Base-by-base conservation (phyloP, 2,888 invertebrate species). In the Allygus modestus region DNA sequence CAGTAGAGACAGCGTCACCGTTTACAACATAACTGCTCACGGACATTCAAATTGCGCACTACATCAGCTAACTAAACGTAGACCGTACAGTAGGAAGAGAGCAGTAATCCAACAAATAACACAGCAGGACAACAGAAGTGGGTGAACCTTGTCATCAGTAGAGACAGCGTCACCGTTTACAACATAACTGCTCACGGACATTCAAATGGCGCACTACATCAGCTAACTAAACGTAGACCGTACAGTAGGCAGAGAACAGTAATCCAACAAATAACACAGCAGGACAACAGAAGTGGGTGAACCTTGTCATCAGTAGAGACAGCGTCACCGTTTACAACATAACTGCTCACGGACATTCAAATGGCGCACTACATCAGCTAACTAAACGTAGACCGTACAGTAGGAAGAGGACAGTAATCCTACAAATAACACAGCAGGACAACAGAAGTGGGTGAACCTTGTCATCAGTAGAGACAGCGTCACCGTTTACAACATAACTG, bases 321-420 rank as follows among this genome's bases (percentile, higher is more conserved):
- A 65, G 9, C 65, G 65, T 65, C 31, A 65, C 65, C 65, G 65
- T 65, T 65, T 65, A 65, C 65, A 31, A 65, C 5, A 65, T 65
- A 28, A 31, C 31, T 65, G 65, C 31, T 26, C 31, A 65, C 65
- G 31, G 23, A 28, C 65, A 31, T 65, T 65, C 31, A 65, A 28
- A 28, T 65, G 28, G 65, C 5, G 20, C 58, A 20, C 31, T 9
- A 37, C 37, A 9, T 37, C 12, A n/a, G 51, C 54, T 15, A 54
- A 20, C 54, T 23, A 54, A 54, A 54, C 4, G 20, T 54, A 20
- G 7, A 20, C 23, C 54, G 20, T 23, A 54, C 54, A 54, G 54
- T 54, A 54, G 54, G 54, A 54, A 23, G 23, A 23, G 4, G 54
- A 15, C 15, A 54, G 54, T 23, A 20, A 23, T 54, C 54, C 23